These are phyloP conservation scores for Leptopilina drosophilae DNA, from an alignment of 2,888 invertebrate genomes.

Conservation along the genomic window DNA sequence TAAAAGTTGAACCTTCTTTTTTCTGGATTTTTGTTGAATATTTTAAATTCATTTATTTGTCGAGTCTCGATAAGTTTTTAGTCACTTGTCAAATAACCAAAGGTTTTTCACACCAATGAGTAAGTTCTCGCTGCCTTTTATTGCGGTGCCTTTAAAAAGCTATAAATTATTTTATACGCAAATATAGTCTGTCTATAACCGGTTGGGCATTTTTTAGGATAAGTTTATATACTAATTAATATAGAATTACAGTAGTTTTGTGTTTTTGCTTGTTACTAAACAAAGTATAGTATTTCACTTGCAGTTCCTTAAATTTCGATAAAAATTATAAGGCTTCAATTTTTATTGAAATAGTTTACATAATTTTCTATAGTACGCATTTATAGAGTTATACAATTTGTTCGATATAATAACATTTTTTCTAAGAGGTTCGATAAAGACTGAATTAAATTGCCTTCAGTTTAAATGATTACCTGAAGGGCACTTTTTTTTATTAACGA, in stretches of 20 bases:
- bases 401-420: background rate
- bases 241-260: background rate
- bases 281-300: constrained; percentile 4
- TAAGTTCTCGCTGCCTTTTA: background rate
- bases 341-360: background rate
- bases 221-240: constrained; percentile 23
- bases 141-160: background rate
- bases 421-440: background rate
- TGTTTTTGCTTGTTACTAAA: constrained; percentile 14
- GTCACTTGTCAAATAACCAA: no score
- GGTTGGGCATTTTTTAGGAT: constrained; percentile 8
- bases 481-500: background rate
- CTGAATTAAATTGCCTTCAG: background rate
- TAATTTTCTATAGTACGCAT: background rate
- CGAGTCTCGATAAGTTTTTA: no score
- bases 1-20: no score
- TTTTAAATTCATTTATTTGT: no score
- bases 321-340: background rate
- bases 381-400: constrained; percentile 1
- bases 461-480: background rate
- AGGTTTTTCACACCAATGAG: background rate
- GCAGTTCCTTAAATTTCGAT: background rate
- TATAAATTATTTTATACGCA: constrained; percentile 21
- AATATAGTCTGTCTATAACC: constrained; percentile 1
- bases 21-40: no score